Percentiles rank a stretch among this genome's conserved stretches.
Conservation (phyloP, 2,113 vertebrate species). For the Bungarus multicinctus region DNA sequence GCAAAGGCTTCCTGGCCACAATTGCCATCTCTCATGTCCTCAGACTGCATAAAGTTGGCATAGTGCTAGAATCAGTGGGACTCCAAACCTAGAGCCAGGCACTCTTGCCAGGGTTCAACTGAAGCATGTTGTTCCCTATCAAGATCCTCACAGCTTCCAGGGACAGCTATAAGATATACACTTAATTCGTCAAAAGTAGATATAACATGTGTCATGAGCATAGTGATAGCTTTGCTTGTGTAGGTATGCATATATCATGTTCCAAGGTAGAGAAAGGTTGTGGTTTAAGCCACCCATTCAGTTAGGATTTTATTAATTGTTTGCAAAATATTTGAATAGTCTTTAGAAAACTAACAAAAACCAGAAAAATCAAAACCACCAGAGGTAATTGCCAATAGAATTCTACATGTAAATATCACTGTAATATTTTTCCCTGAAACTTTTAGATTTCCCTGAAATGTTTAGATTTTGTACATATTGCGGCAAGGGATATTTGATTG, state of each 20-base stretch:
- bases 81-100: not conserved
- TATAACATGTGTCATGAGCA: not conserved
- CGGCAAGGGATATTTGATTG: not conserved
- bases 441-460: not conserved
- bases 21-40: not conserved
- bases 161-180: not conserved
- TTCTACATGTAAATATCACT: not conserved
- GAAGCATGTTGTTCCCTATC: not conserved
- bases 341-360: not conserved
- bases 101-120: not conserved
- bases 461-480: not conserved
- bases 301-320: not conserved
- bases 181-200: not conserved
- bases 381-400: not conserved
- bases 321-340: not conserved
- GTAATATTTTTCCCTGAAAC: not conserved
- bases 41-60: not conserved
- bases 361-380: not conserved
- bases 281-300: not conserved
- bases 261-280: not conserved
- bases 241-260: not conserved
- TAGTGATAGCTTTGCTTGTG: not conserved
- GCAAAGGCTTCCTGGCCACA: not conserved
- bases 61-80: not conserved
- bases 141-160: not conserved